Conservation (phyloP, 2,113 vertebrate genomes). For the Saccopteryx bilineata region DNA sequence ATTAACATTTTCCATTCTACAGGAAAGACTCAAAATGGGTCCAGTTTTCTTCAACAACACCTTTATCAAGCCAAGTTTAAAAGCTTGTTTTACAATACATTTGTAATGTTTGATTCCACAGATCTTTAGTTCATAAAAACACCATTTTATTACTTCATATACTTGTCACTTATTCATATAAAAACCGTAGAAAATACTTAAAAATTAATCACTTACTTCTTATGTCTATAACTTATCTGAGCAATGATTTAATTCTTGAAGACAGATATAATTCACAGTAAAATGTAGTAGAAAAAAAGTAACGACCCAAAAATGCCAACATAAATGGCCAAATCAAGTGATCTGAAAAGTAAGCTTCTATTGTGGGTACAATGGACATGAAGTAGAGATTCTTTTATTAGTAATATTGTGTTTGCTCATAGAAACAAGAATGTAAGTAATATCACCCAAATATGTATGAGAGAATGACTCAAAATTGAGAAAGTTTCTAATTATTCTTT, state of each 20-base stretch:
- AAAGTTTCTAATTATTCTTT: background rate
- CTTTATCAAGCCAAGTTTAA: slow-evolving; percentile 6
- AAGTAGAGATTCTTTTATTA: background rate
- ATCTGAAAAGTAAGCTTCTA: background rate
- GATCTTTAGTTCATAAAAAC: background rate
- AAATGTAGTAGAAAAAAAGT: background rate
- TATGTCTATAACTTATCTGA: background rate
- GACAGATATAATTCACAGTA: slow-evolving; percentile 2
- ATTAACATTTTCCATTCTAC: background rate
- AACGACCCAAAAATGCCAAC: background rate
- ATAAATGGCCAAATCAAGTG: background rate
- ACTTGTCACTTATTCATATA: background rate
- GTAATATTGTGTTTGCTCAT: slow-evolving; percentile 25
- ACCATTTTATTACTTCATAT: background rate
- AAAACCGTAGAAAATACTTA: background rate
- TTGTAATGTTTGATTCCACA: background rate
- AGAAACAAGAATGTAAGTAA: background rate
- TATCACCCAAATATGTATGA: background rate
- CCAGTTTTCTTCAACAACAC: background rate
- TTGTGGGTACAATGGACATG: background rate
- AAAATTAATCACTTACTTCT: slow-evolving; percentile 9
- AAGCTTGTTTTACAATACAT: background rate
- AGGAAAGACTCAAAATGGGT: background rate
- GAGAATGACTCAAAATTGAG: slow-evolving; percentile 24
- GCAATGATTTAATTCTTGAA: slow-evolving; percentile 18